These are phyloP conservation scores for Thripadectes ignobilis DNA, from an alignment of 2,797 vertebrate genomes.

Conservation along the genomic window DNA sequence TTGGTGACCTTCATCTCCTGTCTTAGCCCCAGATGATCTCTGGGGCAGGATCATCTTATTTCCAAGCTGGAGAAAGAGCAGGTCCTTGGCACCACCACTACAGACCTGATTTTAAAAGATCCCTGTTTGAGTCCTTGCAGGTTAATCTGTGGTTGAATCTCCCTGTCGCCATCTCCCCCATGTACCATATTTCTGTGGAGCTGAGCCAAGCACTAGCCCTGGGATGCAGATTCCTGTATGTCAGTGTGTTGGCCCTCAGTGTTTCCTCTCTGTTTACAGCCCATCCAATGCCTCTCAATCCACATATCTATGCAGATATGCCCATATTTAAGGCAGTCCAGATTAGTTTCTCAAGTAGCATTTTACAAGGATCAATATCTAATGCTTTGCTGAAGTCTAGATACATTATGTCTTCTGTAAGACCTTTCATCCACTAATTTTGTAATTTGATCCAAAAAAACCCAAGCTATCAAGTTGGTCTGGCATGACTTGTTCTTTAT, in stretches of 20 bases:
- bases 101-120: neutral
- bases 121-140: neutral
- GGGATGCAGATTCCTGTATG: accelerated
- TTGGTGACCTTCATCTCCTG: neutral
- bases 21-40: accelerated
- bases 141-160: accelerated
- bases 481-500: constrained; percentile 29
- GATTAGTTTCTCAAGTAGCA: constrained; percentile 45
- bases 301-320: neutral
- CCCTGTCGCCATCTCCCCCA: neutral
- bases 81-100: accelerated
- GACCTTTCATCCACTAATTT: constrained; percentile 50
- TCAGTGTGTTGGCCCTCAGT: neutral
- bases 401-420: neutral
- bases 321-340: neutral
- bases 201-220: neutral
- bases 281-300: neutral
- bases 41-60: neutral
- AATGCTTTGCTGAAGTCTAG: constrained; percentile 4
- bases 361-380: constrained; percentile 48
- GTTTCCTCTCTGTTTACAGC: neutral
- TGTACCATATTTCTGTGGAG: neutral
- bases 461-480: neutral
- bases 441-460: constrained; percentile 8
- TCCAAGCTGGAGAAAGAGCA: neutral